Evolutionary conservation across 2,797 vertebrate species (phyloP), one percentile per base, ranked within the genome.

Genomic region (Semaprochilodus insignis): DNA sequence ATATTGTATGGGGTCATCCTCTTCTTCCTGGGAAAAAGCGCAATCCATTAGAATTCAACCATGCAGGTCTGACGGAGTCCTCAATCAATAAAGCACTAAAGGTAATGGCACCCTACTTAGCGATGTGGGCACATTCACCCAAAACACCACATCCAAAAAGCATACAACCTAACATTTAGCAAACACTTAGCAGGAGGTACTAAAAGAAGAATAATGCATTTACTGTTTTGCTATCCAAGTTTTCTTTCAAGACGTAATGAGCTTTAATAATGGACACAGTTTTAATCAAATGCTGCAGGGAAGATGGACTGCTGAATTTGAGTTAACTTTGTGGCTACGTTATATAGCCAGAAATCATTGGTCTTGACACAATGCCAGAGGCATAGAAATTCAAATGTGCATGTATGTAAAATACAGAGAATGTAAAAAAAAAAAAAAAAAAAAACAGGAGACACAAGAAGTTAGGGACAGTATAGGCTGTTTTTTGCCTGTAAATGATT

Each of bases 11-110:
- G 77, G 90, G 31, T 95, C 93, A 89, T 95, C 96, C 93, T 97
- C 94, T 97, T 95, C 95, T 95, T 92, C 90, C 88, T 93, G 34
- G 81, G 72, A 85, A 97, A 99, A 97, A 99, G 97, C 94, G 93
- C 96, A 98, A 98, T 96, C 97, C 97, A 55, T 98, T 98, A 97
- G 96, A 97, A 92, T 96, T 97, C 96, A 97, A 97, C 93, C 94
- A 93, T 77, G 93, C 95, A 85, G 95, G 95, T 93, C 94, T 96
- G 96, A 98, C 94, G 97, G 97, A 96, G 95, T 87, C 95, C 93
- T 95, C 96, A 92, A 86, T 96, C 96, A 95, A 92, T 96, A 98
- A 97, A 94, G 95, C 95, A 88, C 90, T 97, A 55, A 97, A 99
- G 97, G 98, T 99, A 99, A 98, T 90, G 83, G 85, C 89, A 93